A percentile compares a stretch with the other conserved stretches of the same genome.
Conservation (phyloP, 2,113 vertebrate species). For the Neogobius melanostomus region DNA sequence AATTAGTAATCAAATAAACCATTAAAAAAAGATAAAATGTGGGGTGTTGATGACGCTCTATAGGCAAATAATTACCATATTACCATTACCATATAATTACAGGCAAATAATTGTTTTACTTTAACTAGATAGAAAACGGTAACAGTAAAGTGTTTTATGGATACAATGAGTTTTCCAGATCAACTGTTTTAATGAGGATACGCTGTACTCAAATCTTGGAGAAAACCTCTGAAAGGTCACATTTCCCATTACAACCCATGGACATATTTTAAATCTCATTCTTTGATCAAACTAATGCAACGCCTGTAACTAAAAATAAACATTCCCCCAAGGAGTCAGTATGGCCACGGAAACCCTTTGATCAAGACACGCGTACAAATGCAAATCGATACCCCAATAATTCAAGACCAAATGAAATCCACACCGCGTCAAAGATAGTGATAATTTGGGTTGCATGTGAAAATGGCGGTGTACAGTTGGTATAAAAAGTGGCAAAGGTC, state of each 20-base stretch:
- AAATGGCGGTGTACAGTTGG: background rate
- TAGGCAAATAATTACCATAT: no score
- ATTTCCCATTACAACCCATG: slow-evolving; percentile 30
- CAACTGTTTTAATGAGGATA: background rate
- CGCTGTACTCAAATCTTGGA: background rate
- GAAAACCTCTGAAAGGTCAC: slow-evolving; percentile 33
- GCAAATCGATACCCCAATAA: slow-evolving; percentile 41
- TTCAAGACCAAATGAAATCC: slow-evolving; percentile 31
- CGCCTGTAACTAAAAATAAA: slow-evolving; percentile 38
- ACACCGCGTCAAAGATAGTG: slow-evolving; percentile 49
- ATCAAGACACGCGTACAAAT: slow-evolving; percentile 48
- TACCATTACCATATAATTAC: no score
- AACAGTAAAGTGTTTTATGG: no score
- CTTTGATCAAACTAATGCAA: slow-evolving; percentile 53
- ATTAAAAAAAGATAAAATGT: no score
- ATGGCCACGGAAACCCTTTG: slow-evolving; percentile 48
- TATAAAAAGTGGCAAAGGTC: slow-evolving; percentile 12
- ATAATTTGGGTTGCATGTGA: slow-evolving; percentile 12
- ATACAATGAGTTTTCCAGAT: no score
- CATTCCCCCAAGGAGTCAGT: slow-evolving; percentile 25
- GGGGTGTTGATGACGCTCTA: no score
- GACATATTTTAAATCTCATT: slow-evolving; percentile 8
- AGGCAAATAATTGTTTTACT: no score
- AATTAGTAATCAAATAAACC: no score
- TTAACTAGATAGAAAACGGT: no score